Base-by-base conservation (phyloP, 2,113 vertebrate species). In the Platysteira castanea region DNA sequence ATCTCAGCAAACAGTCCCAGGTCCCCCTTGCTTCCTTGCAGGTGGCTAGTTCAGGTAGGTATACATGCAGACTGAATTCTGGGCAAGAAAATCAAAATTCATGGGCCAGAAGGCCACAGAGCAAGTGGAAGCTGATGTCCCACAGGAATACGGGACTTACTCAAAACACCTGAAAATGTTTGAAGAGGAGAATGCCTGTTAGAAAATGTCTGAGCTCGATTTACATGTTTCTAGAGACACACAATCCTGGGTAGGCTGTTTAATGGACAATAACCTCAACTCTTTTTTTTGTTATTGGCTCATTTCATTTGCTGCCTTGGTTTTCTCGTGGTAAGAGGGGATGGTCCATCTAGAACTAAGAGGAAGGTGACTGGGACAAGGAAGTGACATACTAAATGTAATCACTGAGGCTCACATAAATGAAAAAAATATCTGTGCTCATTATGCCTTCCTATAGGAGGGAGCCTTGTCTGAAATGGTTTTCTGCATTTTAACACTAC, bases 101-200 rank as follows among this genome's bases (percentile, higher is more conserved):
- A 37, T 52, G n/a, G 53, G n/a, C 47, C 42, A 85, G 59, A 22
- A 77, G 13, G 59, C 14, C 70, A 57, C 13, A 59, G 37, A 69
- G 8, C 1, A 3, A 49, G 15, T 6, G 39, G 39, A 68, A 77
- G 33, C 22, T 47, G 30, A 85, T 30, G n/a, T 30, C 10, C n/a
- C 10, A 44, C 3, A 35, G 31, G 49, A 86, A 71, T 7, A 33
- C 0, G 0, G 24, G 35, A 67, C 33, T 37, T 71, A 28, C 7
- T 15, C 21, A 69, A 68, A 63, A 14, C 28, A 47, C 16, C 23
- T 47, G 47, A 24, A 53, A 42, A 47, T 52, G 17, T 44, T 1
- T 80, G 39, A 84, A 91, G 52, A 14, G 11, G 11, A 37, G 20
- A 37, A 67, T 33, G 35, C 12, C 20, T 64, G 17, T 17, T 10